Evolutionary conservation across 2,888 invertebrate genomes (phyloP).

Genomic region (Apodemia duryi): DNA sequence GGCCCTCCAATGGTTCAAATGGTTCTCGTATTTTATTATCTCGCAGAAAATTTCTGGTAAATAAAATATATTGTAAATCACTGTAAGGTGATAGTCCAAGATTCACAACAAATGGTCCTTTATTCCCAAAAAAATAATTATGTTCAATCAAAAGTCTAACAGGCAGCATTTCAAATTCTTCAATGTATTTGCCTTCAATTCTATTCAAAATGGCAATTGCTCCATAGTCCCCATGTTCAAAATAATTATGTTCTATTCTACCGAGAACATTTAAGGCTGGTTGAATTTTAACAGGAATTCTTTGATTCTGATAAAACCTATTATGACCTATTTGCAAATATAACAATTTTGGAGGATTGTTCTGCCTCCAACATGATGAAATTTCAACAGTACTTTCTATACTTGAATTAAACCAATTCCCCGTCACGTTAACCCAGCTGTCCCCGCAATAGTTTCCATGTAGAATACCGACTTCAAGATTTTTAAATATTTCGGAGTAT

Average conservation of each 20-base stretch:
- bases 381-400: conserved; percentile 88
- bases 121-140: conserved; percentile 94
- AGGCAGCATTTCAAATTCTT: conserved; percentile 88
- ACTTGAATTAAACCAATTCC: conserved; percentile 92
- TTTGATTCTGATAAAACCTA: conserved; percentile 86
- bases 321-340: conserved; percentile 92
- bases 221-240: conserved; percentile 89
- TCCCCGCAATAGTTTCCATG: conserved; percentile 96
- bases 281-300: conserved; percentile 86
- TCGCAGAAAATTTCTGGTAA: conserved; percentile 92
- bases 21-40: conserved; percentile 93
- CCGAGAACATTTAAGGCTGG: conserved; percentile 90
- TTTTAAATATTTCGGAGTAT: conserved; percentile 91
- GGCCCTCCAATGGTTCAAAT: conserved; percentile 83
- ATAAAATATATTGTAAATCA: conserved; percentile 87
- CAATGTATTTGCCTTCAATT: conserved; percentile 79
- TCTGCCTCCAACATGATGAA: conserved; percentile 88
- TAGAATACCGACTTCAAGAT: conserved; percentile 91
- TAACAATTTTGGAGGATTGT: conserved; percentile 70
- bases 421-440: conserved; percentile 93
- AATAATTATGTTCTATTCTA: conserved; percentile 92
- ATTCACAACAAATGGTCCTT: conserved; percentile 92
- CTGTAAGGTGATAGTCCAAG: conserved; percentile 93
- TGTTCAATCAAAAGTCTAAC: conserved; percentile 86
- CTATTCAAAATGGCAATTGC: conserved; percentile 91